A percentile compares a stretch with the other conserved stretches of the same genome.
Conservation (phyloP, 2,113 vertebrate genomes). For the Actenoides lindsayi region DNA sequence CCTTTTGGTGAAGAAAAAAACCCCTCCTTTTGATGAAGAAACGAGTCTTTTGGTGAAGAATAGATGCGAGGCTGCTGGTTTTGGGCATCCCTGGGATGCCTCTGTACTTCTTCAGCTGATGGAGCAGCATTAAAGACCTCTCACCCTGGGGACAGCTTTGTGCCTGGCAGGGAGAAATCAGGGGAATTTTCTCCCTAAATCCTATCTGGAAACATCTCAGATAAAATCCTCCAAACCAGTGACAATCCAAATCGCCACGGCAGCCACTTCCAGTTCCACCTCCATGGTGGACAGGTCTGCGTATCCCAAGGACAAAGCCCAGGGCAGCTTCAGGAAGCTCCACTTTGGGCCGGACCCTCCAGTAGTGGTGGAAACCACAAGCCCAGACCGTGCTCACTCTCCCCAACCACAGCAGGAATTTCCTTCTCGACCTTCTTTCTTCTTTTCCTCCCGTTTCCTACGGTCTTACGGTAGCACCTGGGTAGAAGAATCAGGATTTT, state of each 20-base stretch:
- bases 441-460: no score
- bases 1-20: background rate
- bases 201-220: no score
- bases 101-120: background rate
- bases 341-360: background rate
- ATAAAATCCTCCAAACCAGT: no score
- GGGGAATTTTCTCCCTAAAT: no score
- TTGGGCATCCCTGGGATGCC: background rate
- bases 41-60: background rate
- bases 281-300: background rate
- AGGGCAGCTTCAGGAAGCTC: background rate
- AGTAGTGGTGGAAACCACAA: background rate
- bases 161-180: no score
- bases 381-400: background rate
- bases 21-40: background rate
- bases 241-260: no score
- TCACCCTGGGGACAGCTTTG: no score
- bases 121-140: background rate
- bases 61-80: background rate
- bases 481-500: background rate
- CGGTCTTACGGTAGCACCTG: background rate
- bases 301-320: background rate
- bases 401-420: background rate
- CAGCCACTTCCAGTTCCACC: no score
- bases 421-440: background rate